Percentiles rank a stretch among this genome's conserved stretches.
phyloP scores from a whole-genome alignment of 2,888 invertebrate genomes.

The Hydrotaea diabolus region DNA sequence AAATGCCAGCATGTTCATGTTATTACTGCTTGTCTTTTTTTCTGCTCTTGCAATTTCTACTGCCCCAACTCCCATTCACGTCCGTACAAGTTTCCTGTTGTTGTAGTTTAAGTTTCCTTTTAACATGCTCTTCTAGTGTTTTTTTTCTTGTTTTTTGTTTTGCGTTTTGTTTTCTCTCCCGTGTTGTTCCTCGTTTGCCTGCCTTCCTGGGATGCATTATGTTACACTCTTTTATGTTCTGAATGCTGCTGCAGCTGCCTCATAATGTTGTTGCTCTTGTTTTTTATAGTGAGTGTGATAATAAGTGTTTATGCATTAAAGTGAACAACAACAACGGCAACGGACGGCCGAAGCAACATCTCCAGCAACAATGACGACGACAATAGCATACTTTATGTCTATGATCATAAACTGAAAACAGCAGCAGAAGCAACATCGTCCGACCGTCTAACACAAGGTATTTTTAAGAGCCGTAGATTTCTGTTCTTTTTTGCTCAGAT shows the following conservation, averaged over 20 bases:
- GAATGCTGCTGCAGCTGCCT: constrained; percentile 8
- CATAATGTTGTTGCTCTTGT: constrained; percentile 27
- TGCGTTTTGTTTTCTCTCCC: not conserved
- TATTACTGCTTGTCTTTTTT: constrained; percentile 47
- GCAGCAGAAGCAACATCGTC: constrained; percentile 53
- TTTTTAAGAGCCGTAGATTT: constrained; percentile 1
- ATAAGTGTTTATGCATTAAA: constrained; percentile 65
- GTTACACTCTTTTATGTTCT: constrained; percentile 34
- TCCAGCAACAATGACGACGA: constrained; percentile 64
- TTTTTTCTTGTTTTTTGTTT: not conserved
- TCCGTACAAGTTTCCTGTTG: constrained; percentile 57
- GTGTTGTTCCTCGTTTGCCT: not conserved
- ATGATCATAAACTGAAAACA: constrained; percentile 64
- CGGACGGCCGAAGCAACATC: not conserved
- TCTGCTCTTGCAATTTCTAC: not conserved
- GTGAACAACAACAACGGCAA: constrained; percentile 70
- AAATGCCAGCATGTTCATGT: constrained; percentile 53
- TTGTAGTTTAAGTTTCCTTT: constrained; percentile 63
- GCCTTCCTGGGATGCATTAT: constrained; percentile 54
- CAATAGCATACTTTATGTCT: constrained; percentile 47
- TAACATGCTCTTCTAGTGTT: constrained; percentile 32
- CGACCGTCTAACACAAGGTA: constrained; percentile 31
- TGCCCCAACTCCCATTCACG: constrained; percentile 20
- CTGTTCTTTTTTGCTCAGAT: not conserved
- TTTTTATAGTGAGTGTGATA: constrained; percentile 56